Percentiles rank a stretch among this genome's conserved stretches.
phyloP scores from a whole-genome alignment of 2,888 invertebrate species.

The Chorisops tibialis region DNA sequence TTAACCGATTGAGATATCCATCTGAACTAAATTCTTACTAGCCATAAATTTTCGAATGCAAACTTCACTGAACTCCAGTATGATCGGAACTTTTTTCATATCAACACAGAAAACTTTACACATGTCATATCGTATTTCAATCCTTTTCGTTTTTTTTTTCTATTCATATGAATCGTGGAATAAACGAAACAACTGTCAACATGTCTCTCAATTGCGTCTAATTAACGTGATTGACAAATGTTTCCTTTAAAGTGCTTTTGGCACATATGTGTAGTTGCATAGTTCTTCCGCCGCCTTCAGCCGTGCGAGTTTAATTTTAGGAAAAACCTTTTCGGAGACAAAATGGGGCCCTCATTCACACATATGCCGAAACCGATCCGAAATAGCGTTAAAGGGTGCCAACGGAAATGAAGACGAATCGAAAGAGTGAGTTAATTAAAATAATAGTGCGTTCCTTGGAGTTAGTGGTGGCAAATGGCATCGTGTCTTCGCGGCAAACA shows the following conservation, averaged over 20 bases:
- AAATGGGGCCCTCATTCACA: neutral
- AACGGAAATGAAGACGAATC: slow-evolving; percentile 18
- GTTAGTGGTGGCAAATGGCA: neutral
- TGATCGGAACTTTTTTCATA: too few relatives aligned
- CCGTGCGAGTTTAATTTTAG: slow-evolving; percentile 12
- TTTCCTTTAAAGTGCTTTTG: slow-evolving; percentile 37
- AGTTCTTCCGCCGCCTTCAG: neutral
- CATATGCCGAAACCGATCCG: neutral
- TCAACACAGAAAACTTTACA: neutral
- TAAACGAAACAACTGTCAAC: slow-evolving; percentile 11
- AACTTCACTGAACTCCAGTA: too few relatives aligned
- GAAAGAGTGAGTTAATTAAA: slow-evolving; percentile 13
- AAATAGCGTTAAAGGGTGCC: neutral
- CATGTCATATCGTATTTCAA: slow-evolving; percentile 20
- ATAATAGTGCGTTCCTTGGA: neutral
- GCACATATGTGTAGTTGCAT: slow-evolving; percentile 26
- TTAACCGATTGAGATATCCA: too few relatives aligned
- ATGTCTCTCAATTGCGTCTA: slow-evolving; percentile 27
- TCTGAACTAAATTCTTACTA: too few relatives aligned
- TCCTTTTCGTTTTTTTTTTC: slow-evolving; percentile 15
- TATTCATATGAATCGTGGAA: neutral
- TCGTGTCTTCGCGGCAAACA: too few relatives aligned
- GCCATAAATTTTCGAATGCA: too few relatives aligned
- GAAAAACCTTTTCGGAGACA: slow-evolving; percentile 2
- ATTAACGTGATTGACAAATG: slow-evolving; percentile 38